Base-by-base conservation (phyloP, 2,113 vertebrate species). In the Epinephelus moara region DNA sequence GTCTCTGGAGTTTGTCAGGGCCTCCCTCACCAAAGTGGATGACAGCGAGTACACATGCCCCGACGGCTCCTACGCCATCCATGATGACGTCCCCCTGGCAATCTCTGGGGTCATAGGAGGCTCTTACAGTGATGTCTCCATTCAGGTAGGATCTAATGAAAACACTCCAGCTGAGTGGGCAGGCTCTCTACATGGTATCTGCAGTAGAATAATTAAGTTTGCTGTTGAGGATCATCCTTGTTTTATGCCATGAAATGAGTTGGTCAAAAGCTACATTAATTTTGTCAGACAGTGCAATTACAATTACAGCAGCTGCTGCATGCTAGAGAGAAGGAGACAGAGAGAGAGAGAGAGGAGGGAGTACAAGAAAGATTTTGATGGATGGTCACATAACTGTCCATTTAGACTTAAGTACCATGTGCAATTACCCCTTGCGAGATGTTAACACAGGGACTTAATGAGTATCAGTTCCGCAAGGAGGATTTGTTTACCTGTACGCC, bases 81-180 rank as follows among this genome's bases (percentile, higher is more conserved):
- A 98, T 0, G 96, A 97, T 0, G 98, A 99, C 0, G 93, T 97
- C 17, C 97, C 98, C 18, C 96, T 97, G 0, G 98, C 98, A 50
- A 98, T 99, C 91, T 97, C 98, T 0, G 98, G 98, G 0, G 98
- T 99, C 82, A 99, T 99, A 0, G 98, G 98, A 3, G 98, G 98
- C 60, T 99, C 98, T 84, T 99, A 99, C 96, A 99, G 98, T 0
- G 98, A 99, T 0, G 98, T 99, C 75, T 99, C 98, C 80, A 99
- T 99, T 81, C 98, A 99, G 98, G 98, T 99, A 94, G 53, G 85
- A 68, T 42, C 25, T 9, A 21, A 45, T 70, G 2, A 62, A 70
- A 56, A 23, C 45, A 64, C 49, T 25, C 30, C 14, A 27, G n/a
- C 23, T n/a, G 45, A 42, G 5, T 49, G 40, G 6, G 19, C 11